These are phyloP conservation scores for Scopus umbretta DNA, from an alignment of 2,113 vertebrate species.

Conservation along the genomic window DNA sequence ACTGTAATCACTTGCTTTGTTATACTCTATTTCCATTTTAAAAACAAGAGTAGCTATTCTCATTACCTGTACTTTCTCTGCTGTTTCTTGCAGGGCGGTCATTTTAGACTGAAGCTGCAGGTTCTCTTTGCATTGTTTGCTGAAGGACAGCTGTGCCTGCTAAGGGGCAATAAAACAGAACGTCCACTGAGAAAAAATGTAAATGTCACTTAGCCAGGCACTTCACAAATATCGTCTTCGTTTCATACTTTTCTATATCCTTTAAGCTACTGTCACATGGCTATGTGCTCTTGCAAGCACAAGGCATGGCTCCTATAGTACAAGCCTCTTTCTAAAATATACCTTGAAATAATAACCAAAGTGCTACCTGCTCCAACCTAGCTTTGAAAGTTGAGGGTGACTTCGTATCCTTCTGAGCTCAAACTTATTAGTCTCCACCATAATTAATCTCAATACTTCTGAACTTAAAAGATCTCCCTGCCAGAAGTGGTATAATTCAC, in stretches of 20 bases:
- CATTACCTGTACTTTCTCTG: constrained; percentile 70
- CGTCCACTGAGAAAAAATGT: neutral
- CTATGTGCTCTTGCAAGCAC: neutral
- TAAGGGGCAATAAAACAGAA: neutral
- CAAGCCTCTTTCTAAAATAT: neutral
- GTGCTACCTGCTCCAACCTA: neutral
- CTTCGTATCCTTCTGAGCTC: neutral
- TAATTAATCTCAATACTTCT: neutral
- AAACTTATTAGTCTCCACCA: neutral
- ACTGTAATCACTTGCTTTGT: neutral
- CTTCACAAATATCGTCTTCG: neutral
- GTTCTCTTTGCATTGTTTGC: constrained; percentile 67
- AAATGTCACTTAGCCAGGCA: neutral
- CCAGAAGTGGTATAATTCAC: neutral
- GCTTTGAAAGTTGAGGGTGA: neutral
- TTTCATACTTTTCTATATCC: neutral
- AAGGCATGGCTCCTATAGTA: neutral
- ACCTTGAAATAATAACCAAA: neutral
- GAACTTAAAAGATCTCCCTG: neutral
- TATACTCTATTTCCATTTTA: neutral
- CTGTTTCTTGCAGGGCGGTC: constrained; percentile 48
- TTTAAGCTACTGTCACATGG: neutral
- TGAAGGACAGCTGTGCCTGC: constrained; percentile 57
- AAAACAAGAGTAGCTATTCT: neutral
- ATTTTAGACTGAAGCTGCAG: constrained; percentile 51